phyloP scores from a whole-genome alignment of 1,140 invertebrate genomes.

The Zaprionus ornatus region DNA sequence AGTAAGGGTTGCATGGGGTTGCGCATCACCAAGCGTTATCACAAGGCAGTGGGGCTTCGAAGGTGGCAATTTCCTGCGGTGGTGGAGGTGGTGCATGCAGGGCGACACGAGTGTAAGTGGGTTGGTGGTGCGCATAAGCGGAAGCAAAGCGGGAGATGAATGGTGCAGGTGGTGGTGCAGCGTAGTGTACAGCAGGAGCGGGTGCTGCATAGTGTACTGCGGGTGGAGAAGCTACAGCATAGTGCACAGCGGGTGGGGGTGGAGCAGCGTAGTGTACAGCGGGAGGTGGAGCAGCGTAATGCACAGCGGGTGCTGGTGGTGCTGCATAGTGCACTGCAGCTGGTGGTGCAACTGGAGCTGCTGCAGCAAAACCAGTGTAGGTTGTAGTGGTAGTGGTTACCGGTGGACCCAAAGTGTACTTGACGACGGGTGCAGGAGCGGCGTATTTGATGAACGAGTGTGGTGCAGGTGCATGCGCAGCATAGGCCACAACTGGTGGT shows the following conservation, averaged over 20 bases:
- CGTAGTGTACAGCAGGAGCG: conserved; percentile 16
- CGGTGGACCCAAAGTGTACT: conserved; percentile 61
- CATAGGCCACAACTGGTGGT: conserved; percentile 22
- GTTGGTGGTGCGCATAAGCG: conserved; percentile 22
- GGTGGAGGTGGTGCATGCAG: conserved; percentile 28
- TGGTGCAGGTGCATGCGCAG: conserved; percentile 12
- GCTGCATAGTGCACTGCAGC: conserved; percentile 23
- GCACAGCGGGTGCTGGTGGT: conserved; percentile 10
- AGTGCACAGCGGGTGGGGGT: conserved; percentile 20
- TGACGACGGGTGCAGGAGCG: conserved; percentile 48
- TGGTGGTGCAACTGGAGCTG: conserved; percentile 19
- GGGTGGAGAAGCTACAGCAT: conserved; percentile 16
- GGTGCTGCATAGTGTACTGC: conserved; percentile 1
- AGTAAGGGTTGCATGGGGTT: neutral
- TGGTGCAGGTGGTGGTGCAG: conserved; percentile 11
- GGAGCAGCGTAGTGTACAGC: conserved; percentile 39
- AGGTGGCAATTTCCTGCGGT: neutral
- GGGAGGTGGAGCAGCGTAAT: conserved; percentile 38
- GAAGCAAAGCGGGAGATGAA: conserved; percentile 15
- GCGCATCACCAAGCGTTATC: conserved; percentile 32
- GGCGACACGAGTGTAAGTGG: neutral
- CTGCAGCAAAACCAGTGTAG: conserved; percentile 53
- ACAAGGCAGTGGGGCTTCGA: conserved; percentile 20
- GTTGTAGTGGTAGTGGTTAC: conserved; percentile 71
- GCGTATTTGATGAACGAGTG: conserved; percentile 37